These are phyloP conservation scores for Lates calcarifer DNA, from an alignment of 2,113 vertebrate species.

Conservation along the genomic window DNA sequence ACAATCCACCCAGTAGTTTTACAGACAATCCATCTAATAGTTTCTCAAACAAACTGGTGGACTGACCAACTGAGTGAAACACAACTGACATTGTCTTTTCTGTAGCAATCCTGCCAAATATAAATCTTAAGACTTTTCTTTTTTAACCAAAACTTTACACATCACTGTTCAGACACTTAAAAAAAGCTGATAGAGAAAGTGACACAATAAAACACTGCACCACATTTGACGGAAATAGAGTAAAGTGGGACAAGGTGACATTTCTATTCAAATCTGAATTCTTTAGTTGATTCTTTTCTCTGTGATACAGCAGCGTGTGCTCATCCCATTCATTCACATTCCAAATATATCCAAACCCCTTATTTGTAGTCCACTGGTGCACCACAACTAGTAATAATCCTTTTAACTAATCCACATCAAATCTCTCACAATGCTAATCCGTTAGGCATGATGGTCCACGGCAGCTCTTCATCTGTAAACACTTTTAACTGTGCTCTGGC, in stretches of 20 bases:
- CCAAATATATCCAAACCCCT: constrained; percentile 56
- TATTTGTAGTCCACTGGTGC: constrained; percentile 52
- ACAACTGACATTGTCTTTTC: too few species aligned
- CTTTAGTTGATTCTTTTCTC: constrained; percentile 35
- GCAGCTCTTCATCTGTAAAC: constrained; percentile 67
- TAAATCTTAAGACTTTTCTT: not conserved
- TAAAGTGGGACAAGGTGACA: constrained; percentile 54
- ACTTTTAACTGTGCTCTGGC: constrained; percentile 56
- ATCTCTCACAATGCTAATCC: constrained; percentile 80
- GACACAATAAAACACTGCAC: constrained; percentile 28
- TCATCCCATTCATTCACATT: constrained; percentile 53
- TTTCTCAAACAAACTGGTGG: not conserved
- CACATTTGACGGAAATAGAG: constrained; percentile 45
- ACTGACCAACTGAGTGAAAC: too few species aligned
- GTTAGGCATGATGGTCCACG: constrained; percentile 60
- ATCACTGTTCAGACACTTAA: not conserved
- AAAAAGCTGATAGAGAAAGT: not conserved
- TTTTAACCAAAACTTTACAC: not conserved
- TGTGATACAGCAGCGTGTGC: constrained; percentile 16
- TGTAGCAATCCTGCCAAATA: too few species aligned
- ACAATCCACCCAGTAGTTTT: not conserved
- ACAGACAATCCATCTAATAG: too few species aligned
- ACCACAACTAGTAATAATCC: constrained; percentile 76
- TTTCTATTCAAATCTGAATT: constrained; percentile 52
- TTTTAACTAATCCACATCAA: constrained; percentile 82